Conservation (phyloP, 2,113 vertebrate genomes). For the Suricata suricatta region DNA sequence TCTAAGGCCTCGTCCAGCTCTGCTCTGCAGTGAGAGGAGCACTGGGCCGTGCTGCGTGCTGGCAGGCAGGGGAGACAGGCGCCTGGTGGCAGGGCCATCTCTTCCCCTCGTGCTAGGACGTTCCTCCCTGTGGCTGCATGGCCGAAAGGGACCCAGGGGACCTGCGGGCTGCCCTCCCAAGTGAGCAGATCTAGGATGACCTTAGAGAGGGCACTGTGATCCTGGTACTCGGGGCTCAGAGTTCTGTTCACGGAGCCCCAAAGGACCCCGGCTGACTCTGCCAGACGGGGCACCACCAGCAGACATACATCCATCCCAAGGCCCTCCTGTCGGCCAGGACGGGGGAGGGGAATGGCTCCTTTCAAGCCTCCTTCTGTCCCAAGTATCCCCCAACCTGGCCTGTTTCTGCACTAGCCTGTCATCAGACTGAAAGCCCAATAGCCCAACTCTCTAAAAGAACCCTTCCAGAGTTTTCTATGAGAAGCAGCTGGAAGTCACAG, state of each 20-base stretch:
- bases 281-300: rapidly evolving
- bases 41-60: rapidly evolving
- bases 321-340: background rate
- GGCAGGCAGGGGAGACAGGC: background rate
- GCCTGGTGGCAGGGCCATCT: background rate
- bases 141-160: background rate
- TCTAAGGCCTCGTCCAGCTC: background rate
- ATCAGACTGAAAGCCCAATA: background rate
- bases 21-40: background rate
- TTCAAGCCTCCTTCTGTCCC: background rate
- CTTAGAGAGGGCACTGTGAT: background rate
- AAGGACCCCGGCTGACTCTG: background rate
- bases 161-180: background rate
- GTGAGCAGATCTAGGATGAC: background rate
- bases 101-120: background rate
- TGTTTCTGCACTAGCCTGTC: background rate
- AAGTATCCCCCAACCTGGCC: background rate
- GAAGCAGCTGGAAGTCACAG: background rate
- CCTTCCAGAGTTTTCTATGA: background rate
- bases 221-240: background rate
- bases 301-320: background rate
- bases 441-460: background rate
- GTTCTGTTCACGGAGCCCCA: background rate
- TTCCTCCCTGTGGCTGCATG: background rate
- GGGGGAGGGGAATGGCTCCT: background rate